Evolutionary conservation across 2,797 vertebrate genomes (phyloP), one percentile per base, ranked within the genome.

Genomic region (Hemitrygon akajei): DNA sequence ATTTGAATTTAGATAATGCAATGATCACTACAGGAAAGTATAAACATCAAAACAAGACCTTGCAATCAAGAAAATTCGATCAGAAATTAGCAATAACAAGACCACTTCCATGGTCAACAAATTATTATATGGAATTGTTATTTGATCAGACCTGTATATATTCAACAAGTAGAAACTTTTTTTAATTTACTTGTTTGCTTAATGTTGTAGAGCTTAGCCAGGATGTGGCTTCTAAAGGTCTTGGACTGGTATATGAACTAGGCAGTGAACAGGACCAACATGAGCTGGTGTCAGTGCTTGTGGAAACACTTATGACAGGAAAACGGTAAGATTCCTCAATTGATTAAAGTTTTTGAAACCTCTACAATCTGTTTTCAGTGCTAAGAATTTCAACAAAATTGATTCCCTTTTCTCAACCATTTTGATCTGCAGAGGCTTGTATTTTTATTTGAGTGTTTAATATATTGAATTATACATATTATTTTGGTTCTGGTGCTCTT

Each of bases 221-320:
- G 95, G 99, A 99, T 94, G 98, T 98, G 95, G 98, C 99, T 27
- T 99, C 99, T 30, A 99, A 99, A 97, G 99, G 99, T 91, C 98
- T 99, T 86, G 99, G 98, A 12, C 97, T 99, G 93, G 98, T 99
- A 94, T 99, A 99, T 94, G 99, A 99, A 96, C 97, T 99, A 94
- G 98, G 99, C 95, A 98, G 95, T 94, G 98, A 99, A 94, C 96
- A 96, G 94, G 99, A 99, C 96, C 99, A 99, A 94, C 98, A 99
- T 95, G 97, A 99, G 94, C 96, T 99, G 94, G 99, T 99, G 94
- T 99, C 98, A 87, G 98, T 97, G 0, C 97, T 99, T 34, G 98
- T 99, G 94, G 99, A 99, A 96, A 98, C 98, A 0, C 98, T 99
- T 93, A 99, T 99, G 98, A 99, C 99, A 93, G 99, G 99, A 37